Percentiles rank a stretch among this genome's conserved stretches.
Conservation (phyloP, 2,113 vertebrate genomes). For the Muscicapa adusta region DNA sequence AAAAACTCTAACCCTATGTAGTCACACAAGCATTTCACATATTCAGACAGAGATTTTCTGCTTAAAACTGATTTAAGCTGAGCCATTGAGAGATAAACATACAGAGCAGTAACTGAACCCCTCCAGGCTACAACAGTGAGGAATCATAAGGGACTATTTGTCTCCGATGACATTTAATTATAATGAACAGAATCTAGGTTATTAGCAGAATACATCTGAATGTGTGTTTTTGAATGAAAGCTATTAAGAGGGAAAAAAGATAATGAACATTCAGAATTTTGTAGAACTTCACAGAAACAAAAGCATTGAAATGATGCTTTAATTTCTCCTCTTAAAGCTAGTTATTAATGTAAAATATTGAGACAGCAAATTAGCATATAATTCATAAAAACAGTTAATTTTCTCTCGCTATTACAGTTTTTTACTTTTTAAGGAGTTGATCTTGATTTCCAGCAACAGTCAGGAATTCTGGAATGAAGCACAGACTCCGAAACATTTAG, state of each 20-base stretch:
- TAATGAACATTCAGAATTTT: background rate
- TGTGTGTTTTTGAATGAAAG: background rate
- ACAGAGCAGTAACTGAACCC: background rate
- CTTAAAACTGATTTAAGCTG: background rate
- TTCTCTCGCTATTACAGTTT: background rate
- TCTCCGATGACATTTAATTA: background rate
- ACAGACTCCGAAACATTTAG: background rate
- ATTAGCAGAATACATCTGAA: background rate
- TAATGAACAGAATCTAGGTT: background rate
- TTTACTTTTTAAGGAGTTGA: background rate
- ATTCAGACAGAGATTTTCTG: background rate
- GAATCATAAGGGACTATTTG: background rate
- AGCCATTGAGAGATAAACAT: background rate
- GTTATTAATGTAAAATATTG: background rate
- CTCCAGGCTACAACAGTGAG: background rate
- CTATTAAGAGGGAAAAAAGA: background rate
- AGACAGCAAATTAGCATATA: background rate
- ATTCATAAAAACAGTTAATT: background rate
- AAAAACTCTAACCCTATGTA: background rate
- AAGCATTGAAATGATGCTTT: background rate
- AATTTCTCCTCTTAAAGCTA: background rate
- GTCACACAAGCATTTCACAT: background rate
- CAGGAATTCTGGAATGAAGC: background rate
- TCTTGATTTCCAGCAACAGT: background rate
- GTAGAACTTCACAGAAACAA: background rate